phyloP scores from a whole-genome alignment of 1,140 invertebrate genomes.

The Diprion similis region DNA sequence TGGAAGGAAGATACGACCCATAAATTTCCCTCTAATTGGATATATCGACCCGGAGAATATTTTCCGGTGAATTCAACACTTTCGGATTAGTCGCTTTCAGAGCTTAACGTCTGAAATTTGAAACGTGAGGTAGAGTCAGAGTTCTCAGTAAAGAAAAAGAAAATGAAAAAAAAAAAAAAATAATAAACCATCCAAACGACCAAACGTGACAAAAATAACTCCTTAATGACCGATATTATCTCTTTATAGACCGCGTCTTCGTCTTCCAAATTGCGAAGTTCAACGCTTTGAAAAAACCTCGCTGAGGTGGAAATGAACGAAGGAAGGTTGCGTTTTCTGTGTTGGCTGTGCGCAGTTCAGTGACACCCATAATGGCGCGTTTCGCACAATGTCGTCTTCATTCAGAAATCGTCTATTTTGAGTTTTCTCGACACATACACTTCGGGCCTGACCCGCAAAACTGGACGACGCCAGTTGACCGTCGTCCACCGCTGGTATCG shows the following conservation, averaged over 20 bases:
- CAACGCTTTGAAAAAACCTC: neutral
- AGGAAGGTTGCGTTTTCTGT: neutral
- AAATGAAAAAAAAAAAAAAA: neutral
- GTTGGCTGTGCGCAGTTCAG: no score
- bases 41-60: neutral
- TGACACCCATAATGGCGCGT: no score
- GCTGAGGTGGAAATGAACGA: neutral
- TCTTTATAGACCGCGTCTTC: neutral
- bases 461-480: constrained; percentile 32
- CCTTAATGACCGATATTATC: neutral
- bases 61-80: neutral
- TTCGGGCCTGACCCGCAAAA: neutral
- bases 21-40: constrained; percentile 9
- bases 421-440: neutral
- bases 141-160: neutral
- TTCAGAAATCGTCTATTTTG: neutral
- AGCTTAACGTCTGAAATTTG: neutral
- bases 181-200: neutral
- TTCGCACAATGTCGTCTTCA: neutral
- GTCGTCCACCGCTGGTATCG: constrained; percentile 32
- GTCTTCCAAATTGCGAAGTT: no score
- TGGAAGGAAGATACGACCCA: constrained; percentile 1
- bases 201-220: neutral
- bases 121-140: constrained; percentile 10
- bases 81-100: neutral